Base-by-base conservation (phyloP, 1,140 invertebrate species). In the Metopolophium dirhodum region DNA sequence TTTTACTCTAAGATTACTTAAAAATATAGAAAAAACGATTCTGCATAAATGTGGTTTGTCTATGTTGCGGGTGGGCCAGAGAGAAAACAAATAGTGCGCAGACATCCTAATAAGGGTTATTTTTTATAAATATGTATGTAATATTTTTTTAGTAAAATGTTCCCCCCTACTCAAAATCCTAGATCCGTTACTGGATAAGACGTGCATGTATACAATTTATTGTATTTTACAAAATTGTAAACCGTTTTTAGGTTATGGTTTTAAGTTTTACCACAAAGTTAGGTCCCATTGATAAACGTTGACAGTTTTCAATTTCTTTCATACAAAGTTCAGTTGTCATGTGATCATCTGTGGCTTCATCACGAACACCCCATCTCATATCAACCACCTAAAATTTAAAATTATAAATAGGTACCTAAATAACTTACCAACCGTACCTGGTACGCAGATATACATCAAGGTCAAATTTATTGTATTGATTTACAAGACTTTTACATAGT, bases 271-370 rank as follows among this genome's bases (percentile, higher is more conserved):
- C 97, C 94, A 99, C 98, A 95, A 99, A 99, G 95, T 99, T 99
- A 0, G 99, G 99, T 0, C 99, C 99, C 97, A 99, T 99, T 0
- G 99, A 99, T 0, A 99, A 95, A 30, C 99, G 96, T 95, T 99
- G 99, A 95, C 99, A 99, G 95, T 99, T 99, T 95, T 98, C 97
- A 93, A 99, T 99, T 96, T 99, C 99, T 94, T 98, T 97, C 98
- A 99, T 99, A 95, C 99, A 99, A 0, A 99, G 96, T 94, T 99
- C 98, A 0, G 99, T 99, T 20, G 99, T 99, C 98, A 99, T 99
- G 95, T 99, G 99, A 97, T 99, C 99, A 95, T 99, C 99, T 0
- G 99, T 99, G 0, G 99, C 98, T 95, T 99, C 99, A 95, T 99
- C 99, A 94, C 98, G 96, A 7, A 98, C 97, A 41, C 99, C 99